Percentiles rank a stretch among this genome's conserved stretches.
phyloP scores from a whole-genome alignment of 2,797 vertebrate species.

The Protosalanx chinensis region DNA sequence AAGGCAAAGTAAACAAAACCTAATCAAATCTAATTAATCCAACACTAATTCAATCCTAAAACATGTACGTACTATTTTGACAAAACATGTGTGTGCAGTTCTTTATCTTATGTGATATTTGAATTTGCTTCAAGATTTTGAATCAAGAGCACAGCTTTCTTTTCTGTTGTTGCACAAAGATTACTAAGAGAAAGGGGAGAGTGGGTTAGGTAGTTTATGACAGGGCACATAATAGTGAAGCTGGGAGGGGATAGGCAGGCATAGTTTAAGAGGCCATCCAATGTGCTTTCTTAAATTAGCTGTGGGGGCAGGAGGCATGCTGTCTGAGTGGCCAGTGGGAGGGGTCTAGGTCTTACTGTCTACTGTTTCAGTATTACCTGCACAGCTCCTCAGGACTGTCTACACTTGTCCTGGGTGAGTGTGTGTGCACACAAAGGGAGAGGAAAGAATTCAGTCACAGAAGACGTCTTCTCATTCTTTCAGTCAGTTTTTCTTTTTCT shows the following conservation, averaged over 20 bases:
- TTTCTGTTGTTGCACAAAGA: not conserved
- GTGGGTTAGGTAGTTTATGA: conserved; percentile 7
- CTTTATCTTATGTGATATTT: too few species aligned
- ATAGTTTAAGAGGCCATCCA: conserved; percentile 64
- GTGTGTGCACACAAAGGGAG: conserved; percentile 49
- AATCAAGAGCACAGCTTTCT: not conserved
- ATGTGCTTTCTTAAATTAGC: conserved; percentile 80
- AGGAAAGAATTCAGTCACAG: conserved; percentile 29
- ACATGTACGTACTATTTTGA: not conserved
- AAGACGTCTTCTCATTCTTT: conserved; percentile 21
- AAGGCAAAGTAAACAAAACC: not conserved
- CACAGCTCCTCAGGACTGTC: conserved; percentile 67
- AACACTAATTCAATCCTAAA: not conserved
- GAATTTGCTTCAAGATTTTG: not conserved
- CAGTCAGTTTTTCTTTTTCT: conserved; percentile 36
- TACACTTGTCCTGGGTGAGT: conserved; percentile 63
- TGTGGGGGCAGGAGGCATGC: conserved; percentile 68
- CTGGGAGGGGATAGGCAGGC: conserved; percentile 50
- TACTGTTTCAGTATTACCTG: conserved; percentile 82
- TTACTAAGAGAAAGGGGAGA: not conserved
- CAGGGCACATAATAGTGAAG: conserved; percentile 31
- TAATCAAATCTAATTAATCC: not conserved
- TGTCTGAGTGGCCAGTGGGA: conserved; percentile 68
- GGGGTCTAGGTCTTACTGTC: conserved; percentile 71
- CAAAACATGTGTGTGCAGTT: too few species aligned